A percentile compares a stretch with the other conserved stretches of the same genome.
phyloP scores from a whole-genome alignment of 1,140 invertebrate genomes.

The Mercenaria mercenaria region DNA sequence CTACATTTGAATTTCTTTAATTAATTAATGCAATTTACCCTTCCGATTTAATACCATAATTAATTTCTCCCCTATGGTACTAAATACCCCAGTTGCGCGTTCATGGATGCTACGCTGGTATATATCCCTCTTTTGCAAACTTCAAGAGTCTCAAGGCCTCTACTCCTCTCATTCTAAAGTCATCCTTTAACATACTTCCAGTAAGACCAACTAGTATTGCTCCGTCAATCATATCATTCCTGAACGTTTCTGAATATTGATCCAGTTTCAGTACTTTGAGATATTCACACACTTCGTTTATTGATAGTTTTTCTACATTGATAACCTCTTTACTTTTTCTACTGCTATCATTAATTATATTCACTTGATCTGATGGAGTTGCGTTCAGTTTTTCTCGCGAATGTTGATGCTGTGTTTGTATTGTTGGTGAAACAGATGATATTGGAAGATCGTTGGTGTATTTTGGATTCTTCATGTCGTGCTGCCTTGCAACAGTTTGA shows the following conservation, averaged over 20 bases:
- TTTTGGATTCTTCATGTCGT: neutral
- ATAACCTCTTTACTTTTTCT: neutral
- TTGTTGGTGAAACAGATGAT: neutral
- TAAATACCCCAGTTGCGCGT: neutral
- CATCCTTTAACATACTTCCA: neutral
- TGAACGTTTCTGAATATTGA: neutral
- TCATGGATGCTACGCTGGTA: neutral
- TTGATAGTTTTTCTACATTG: constrained; percentile 7
- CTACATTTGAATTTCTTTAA: too few relatives aligned
- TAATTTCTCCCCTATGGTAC: too few relatives aligned
- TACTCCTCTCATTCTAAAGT: constrained; percentile 14
- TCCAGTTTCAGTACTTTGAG: constrained; percentile 33
- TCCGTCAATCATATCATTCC: constrained; percentile 50
- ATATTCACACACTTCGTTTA: constrained; percentile 11
- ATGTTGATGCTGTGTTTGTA: too few relatives aligned
- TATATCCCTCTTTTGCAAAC: constrained; percentile 37
- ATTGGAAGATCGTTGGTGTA: neutral
- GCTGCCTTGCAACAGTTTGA: neutral
- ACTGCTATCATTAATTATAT: too few relatives aligned
- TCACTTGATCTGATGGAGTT: too few relatives aligned
- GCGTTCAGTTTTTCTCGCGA: too few relatives aligned
- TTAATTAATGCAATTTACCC: too few relatives aligned
- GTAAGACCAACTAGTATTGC: constrained; percentile 5
- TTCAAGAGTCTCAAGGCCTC: constrained; percentile 41
- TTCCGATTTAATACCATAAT: too few relatives aligned